Percentiles rank a stretch among this genome's conserved stretches.
Evolutionary conservation across 2,113 vertebrate species (phyloP).

Genomic region (Galeopterus variegatus): DNA sequence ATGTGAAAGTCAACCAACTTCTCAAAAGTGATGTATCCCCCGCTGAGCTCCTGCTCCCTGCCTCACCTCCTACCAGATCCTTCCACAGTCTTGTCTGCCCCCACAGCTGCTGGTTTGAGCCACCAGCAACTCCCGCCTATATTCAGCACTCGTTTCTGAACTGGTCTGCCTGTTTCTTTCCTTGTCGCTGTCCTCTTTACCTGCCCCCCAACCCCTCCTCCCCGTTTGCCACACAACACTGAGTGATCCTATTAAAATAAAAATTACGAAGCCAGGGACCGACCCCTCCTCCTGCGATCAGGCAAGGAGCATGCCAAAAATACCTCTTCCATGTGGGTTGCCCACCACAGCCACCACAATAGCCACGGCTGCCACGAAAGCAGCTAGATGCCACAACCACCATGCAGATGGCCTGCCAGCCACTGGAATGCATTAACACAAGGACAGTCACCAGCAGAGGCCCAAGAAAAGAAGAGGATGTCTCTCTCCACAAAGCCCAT

Average conservation of each 20-base stretch:
- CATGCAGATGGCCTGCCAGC: too few relatives aligned
- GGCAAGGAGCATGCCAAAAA: too few relatives aligned
- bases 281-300: too few relatives aligned
- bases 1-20: neutral
- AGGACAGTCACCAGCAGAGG: too few relatives aligned
- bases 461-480: too few relatives aligned
- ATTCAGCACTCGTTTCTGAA: neutral
- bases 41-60: accelerated
- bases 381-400: too few relatives aligned
- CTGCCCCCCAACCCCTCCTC: neutral
- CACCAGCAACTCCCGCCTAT: neutral
- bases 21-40: accelerated
- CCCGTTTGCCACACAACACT: neutral
- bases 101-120: accelerated
- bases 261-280: too few relatives aligned
- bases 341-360: too few relatives aligned
- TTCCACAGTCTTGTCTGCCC: accelerated
- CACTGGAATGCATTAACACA: too few relatives aligned
- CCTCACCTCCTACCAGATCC: neutral
- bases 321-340: too few relatives aligned
- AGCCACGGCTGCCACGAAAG: too few relatives aligned
- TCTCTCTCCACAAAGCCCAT: too few relatives aligned
- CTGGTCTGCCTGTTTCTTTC: neutral
- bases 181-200: neutral
- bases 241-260: neutral